These are phyloP conservation scores for Drosophila littoralis DNA, from an alignment of 1,140 invertebrate species.

Conservation along the genomic window DNA sequence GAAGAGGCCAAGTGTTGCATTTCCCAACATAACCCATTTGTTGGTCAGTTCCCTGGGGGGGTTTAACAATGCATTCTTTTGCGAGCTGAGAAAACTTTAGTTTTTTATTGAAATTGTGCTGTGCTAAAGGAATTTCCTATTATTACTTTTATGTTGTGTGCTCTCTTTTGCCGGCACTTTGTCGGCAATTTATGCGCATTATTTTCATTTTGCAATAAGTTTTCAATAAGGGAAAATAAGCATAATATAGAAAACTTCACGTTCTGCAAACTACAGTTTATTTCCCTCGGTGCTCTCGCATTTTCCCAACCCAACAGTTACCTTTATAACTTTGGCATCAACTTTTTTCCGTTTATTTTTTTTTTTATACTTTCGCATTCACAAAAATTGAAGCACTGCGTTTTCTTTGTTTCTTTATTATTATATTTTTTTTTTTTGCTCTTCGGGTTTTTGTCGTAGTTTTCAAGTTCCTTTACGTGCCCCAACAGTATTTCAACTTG, in stretches of 20 bases:
- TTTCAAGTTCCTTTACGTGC: constrained; percentile 38
- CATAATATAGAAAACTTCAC: constrained; percentile 52
- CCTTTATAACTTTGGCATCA: constrained; percentile 36
- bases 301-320: constrained; percentile 1
- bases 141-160: constrained; percentile 15
- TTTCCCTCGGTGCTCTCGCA: constrained; percentile 20
- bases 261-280: constrained; percentile 46
- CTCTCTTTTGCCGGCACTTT: constrained; percentile 31
- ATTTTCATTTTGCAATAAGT: constrained; percentile 52
- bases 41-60: not conserved
- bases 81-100: constrained; percentile 7
- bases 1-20: not conserved
- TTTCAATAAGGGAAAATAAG: constrained; percentile 50
- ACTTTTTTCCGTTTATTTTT: constrained; percentile 17
- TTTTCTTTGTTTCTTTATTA: constrained; percentile 18
- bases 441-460: not conserved
- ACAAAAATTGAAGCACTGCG: constrained; percentile 15
- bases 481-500: constrained; percentile 27
- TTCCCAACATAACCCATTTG: not conserved
- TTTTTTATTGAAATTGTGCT: constrained; percentile 26
- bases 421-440: constrained; percentile 1
- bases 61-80: constrained; percentile 31
- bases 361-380: not conserved
- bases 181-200: constrained; percentile 41
- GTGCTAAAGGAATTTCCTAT: constrained; percentile 23